phyloP scores from a whole-genome alignment of 2,113 vertebrate genomes.

The Turnix velox region DNA sequence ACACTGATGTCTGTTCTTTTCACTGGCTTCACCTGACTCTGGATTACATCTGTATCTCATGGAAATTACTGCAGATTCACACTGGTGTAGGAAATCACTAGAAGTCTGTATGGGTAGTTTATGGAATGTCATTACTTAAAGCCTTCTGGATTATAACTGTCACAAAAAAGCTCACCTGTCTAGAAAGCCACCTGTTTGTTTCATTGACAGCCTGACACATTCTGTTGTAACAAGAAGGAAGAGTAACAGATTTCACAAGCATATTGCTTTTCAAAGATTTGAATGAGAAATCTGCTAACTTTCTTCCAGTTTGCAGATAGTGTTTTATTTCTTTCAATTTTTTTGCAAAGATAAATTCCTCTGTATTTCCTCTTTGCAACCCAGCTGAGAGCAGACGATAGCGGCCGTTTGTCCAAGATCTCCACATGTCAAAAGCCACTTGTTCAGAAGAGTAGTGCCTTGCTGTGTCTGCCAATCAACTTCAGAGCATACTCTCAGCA shows the following conservation, averaged over 20 bases:
- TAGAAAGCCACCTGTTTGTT: not conserved
- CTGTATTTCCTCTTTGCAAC: not conserved
- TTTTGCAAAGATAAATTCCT: fast-evolving
- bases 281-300: not conserved
- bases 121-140: not conserved
- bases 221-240: not conserved
- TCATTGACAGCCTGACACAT: not conserved
- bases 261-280: not conserved
- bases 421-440: not conserved
- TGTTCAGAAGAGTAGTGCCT: not conserved
- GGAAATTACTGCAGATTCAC: not conserved
- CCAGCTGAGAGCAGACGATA: not conserved
- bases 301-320: not conserved
- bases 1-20: not conserved
- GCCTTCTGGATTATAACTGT: not conserved
- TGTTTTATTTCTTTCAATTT: not conserved
- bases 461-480: not conserved
- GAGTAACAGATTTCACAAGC: not conserved
- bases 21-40: not conserved
- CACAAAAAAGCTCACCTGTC: not conserved
- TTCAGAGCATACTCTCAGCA: not conserved
- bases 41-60: not conserved
- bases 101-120: not conserved
- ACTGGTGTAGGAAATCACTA: not conserved
- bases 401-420: not conserved